These are phyloP conservation scores for Prolemur simus DNA, from an alignment of 2,113 vertebrate species.

Conservation along the genomic window DNA sequence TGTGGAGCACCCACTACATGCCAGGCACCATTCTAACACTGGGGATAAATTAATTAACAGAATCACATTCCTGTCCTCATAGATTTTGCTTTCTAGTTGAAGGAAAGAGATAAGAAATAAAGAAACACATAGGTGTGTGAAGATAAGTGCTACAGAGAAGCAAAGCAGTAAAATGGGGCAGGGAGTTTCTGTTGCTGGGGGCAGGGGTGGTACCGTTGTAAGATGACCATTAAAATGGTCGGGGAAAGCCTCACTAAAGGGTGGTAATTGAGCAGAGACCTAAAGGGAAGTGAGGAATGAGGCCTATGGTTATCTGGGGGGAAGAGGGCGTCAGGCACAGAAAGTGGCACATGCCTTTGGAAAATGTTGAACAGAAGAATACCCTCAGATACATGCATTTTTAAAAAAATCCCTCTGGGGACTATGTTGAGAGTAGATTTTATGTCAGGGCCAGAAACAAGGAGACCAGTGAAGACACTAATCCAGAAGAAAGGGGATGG, in stretches of 20 bases:
- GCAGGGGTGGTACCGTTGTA: neutral
- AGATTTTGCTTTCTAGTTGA: neutral
- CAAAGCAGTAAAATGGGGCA: neutral
- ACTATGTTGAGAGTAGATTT: neutral
- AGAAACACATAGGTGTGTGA: neutral
- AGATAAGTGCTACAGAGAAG: neutral
- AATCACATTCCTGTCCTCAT: neutral
- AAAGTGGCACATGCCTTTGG: neutral
- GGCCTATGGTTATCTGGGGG: neutral
- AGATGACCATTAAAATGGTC: neutral
- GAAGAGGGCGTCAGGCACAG: neutral
- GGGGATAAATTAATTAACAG: neutral
- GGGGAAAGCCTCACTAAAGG: neutral
- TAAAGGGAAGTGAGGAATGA: neutral
- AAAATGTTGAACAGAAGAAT: neutral
- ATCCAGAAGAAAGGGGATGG: neutral
- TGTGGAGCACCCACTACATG: too few species aligned
- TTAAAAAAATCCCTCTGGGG: neutral
- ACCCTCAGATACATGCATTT: neutral
- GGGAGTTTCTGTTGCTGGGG: neutral
- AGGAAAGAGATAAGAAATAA: neutral
- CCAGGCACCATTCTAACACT: neutral
- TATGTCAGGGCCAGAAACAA: neutral
- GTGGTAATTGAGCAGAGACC: neutral
- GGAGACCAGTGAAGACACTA: neutral